Base-by-base conservation (phyloP, 2,797 vertebrate species). In the Acanthiza pusilla region DNA sequence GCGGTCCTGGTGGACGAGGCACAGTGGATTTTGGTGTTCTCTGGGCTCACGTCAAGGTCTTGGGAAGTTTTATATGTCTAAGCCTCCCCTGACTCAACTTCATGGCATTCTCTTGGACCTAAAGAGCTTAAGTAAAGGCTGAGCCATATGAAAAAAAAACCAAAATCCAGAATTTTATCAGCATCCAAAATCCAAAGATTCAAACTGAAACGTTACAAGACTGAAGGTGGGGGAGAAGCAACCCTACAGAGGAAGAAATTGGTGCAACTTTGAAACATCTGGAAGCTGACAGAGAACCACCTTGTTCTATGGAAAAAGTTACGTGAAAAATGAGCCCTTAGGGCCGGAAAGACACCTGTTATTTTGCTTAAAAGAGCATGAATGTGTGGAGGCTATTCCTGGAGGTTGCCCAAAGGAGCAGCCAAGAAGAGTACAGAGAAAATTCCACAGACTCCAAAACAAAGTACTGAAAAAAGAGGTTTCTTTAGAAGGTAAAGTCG, bases 401-500 rank as follows among this genome's bases (percentile, higher is more conserved):
- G 74, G 58, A 83, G 51, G 43, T 68, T 54, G 80, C 76, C 93
- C 61, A 81, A 88, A 92, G 72, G 72, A 93, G 77, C 26, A 89
- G 55, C 60, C 93, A 95, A 82, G 7, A 61, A 60, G 27, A n/a
- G 21, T 32, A 61, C 11, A 6, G 76, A 93, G 76, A 85, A 78
- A 81, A 81, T 16, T 78, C 88, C 85, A 60, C 72, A 75, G 74
- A 53, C 62, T 81, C 34, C 9, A 7, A 47, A 19, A 51, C 30
- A 68, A 92, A 89, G 85, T 47, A 15, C 36, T 32, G 58, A 65
- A 65, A 76, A 83, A 55, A 80, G 72, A 88, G 54, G 17, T 55
- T 78, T 91, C 83, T 71, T 94, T 78, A 82, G 89, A 92, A 94
- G 83, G 96, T 93, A 96, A 96, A 91, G 85, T 89, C 22, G 3